Base-by-base conservation (phyloP, 1,140 invertebrate species). In the Drosophila kurseongensis region DNA sequence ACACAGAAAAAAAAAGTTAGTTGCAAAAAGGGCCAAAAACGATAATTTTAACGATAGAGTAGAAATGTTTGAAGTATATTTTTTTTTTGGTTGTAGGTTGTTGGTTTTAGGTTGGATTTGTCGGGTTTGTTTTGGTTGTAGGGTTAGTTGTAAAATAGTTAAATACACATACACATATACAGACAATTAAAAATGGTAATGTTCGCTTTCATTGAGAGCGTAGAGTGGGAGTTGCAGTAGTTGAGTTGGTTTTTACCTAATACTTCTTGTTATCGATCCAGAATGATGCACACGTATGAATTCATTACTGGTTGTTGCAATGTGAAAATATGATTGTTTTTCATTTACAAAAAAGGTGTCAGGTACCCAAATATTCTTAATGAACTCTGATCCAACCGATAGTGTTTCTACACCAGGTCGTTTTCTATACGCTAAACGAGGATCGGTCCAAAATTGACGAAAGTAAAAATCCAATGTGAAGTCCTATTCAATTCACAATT, bases 401-500 rank as follows among this genome's bases (percentile, higher is more conserved):
- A 98, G 94, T 75, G 96, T 97, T 92, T 98, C 97, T 68, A 98
- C 96, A 65, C 97, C 97, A 44, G 95, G 95, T 91, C 96, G 94
- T 93, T 97, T 96, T 93, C 95, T 96, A 94, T 98, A 99, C 71
- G 96, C 96, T 92, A 99, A 94, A 89, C 98, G 94, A 75, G 97
- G 97, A 93, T 99, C 98, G 91, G 96, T 98, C 98, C 98, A 99
- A 94, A 97, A 98, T 95, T 99, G 98, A 93, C 98, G 97, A 94
- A 99, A 98, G 95, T 99, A 99, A 95, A 99, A 98, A 94, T 99
- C 98, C 95, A 99, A 94, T 68, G 98, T 99, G 94, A 99, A 99
- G 94, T 99, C 98, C 98, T 99, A 88, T 84, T 65, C 16, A 58
- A 68, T 59, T 59, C 65, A 75, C 73, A 68, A 77, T 69, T 67